Evolutionary conservation across 2,888 invertebrate species (phyloP).

Genomic region (Amphipoea oculea): DNA sequence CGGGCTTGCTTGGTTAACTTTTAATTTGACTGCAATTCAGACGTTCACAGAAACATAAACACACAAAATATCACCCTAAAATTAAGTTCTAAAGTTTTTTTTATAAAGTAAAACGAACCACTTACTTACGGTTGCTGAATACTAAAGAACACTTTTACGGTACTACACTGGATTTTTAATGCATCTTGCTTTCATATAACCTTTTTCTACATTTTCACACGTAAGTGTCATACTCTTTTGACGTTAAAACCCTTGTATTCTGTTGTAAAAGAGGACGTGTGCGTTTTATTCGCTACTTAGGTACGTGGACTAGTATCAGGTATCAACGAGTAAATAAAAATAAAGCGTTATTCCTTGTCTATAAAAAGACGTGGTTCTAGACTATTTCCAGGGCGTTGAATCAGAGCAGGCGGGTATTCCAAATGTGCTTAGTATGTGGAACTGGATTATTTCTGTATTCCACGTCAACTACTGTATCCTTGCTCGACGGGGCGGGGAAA

Average conservation of each 20-base stretch:
- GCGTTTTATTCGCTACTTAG: slow-evolving; percentile 52
- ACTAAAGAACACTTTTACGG: slow-evolving; percentile 75
- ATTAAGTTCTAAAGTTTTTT: slow-evolving; percentile 65
- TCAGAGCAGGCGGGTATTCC: slow-evolving; percentile 47
- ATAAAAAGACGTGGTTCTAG: slow-evolving; percentile 35
- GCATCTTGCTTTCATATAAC: slow-evolving; percentile 76
- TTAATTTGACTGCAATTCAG: slow-evolving; percentile 1
- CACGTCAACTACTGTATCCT: slow-evolving; percentile 32
- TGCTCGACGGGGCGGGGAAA: background rate
- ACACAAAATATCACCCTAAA: slow-evolving; percentile 52
- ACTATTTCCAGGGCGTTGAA: slow-evolving; percentile 50
- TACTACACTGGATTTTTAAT: slow-evolving; percentile 76
- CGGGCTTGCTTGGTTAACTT: background rate
- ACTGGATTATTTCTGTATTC: slow-evolving; percentile 63
- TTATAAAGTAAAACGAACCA: slow-evolving; percentile 71
- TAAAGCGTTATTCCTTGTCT: slow-evolving; percentile 36
- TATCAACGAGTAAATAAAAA: slow-evolving; percentile 51
- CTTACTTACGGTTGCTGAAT: slow-evolving; percentile 74
- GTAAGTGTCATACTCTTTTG: slow-evolving; percentile 80
- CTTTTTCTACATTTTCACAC: slow-evolving; percentile 76
- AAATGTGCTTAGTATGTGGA: slow-evolving; percentile 48
- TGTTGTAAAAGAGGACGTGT: slow-evolving; percentile 48
- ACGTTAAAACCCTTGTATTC: slow-evolving; percentile 70
- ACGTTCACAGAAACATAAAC: slow-evolving; percentile 38
- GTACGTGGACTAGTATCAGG: slow-evolving; percentile 26